A percentile compares a stretch with the other conserved stretches of the same genome.
phyloP scores from a whole-genome alignment of 2,797 vertebrate genomes.

The Kryptopterus vitreolus region DNA sequence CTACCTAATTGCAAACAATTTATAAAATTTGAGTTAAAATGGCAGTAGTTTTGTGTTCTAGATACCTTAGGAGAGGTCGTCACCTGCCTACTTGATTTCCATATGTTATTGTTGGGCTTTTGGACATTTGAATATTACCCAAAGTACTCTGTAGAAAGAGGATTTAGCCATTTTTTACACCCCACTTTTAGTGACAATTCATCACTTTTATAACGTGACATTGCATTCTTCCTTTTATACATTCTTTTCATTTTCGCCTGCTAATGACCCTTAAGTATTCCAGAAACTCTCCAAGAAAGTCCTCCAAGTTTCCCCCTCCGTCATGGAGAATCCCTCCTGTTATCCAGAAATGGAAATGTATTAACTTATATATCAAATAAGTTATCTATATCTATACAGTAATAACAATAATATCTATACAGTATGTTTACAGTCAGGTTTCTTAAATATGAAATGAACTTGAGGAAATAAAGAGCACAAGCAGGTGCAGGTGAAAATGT shows the following conservation, averaged over 20 bases:
- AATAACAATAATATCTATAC: no score
- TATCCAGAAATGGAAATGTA: neutral
- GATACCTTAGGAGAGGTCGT: neutral
- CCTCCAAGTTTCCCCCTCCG: neutral
- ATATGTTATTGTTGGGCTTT: constrained; percentile 39
- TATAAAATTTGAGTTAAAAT: neutral
- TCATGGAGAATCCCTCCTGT: neutral
- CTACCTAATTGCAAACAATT: neutral
- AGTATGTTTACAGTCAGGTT: neutral
- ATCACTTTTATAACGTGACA: neutral
- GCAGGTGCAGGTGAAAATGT: no score
- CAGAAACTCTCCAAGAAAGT: neutral
- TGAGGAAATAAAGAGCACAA: no score
- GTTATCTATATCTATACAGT: no score
- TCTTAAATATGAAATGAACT: no score
- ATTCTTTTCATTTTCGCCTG: neutral
- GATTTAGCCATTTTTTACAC: neutral
- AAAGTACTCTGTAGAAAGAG: constrained; percentile 25
- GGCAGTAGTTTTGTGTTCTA: neutral
- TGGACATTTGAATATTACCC: constrained; percentile 53
- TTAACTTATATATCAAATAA: no score
- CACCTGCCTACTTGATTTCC: constrained; percentile 44
- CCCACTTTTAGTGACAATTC: neutral
- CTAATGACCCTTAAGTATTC: neutral
- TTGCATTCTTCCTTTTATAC: neutral